Evolutionary conservation across 2,797 vertebrate species (phyloP), one percentile per base, ranked within the genome.

Genomic region (Pseudochaenichthys georgianus): DNA sequence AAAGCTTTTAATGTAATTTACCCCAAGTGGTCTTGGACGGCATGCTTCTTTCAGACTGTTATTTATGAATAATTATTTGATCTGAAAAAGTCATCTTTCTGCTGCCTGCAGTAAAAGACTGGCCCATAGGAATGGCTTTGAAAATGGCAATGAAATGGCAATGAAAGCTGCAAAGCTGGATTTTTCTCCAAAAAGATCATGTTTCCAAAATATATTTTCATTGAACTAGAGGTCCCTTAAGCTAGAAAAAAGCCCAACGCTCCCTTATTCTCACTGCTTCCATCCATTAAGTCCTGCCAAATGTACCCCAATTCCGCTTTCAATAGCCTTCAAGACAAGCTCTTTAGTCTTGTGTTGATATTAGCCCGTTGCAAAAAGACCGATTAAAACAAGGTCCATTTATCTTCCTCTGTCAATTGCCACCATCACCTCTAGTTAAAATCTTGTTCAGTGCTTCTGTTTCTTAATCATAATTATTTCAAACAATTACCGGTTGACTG

Each of bases 401-500:
- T 31, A 52, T 73, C 46, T 74, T 57, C 73, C 43, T 16, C 34
- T 46, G 64, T 67, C 46, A 85, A 63, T 73, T 45, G 71, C 52
- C 58, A 43, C 77, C 53, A 85, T 87, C 80, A 71, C 70, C 64
- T 64, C 23, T 41, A 23, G 54, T 64, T 53, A 74, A 82, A 73
- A 64, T 77, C 67, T 43, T 17, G 16, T 62, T 64, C 9, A 3
- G 31, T 34, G 7, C 15, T 48, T 73, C 73, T 70, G 68, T 78
- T 76, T 79, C 46, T 77, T 77, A 66, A 66, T 75, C 34, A 52
- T 53, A 68, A 73, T 73, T 76, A 89, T 88, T 76, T 85, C 68
- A 86, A 59, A 69, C 57, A 83, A 81, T 89, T 88, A 87, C 75
- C 48, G 50, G 60, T 67, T 80, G 81, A 74, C 65, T 85, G 83